Evolutionary conservation across 2,888 invertebrate species (phyloP).

Genomic region (Neoaliturus tenellus): DNA sequence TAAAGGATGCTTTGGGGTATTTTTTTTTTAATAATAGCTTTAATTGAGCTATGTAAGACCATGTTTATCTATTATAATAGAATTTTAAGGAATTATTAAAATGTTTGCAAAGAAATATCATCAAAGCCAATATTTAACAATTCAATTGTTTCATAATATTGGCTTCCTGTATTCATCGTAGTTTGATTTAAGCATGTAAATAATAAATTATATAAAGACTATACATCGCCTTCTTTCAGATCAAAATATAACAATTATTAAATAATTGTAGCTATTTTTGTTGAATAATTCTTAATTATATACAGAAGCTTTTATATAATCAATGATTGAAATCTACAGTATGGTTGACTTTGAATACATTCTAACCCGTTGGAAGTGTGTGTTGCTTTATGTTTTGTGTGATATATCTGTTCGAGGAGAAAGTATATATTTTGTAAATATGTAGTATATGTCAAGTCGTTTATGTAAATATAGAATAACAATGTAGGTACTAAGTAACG

Average conservation of each 20-base stretch:
- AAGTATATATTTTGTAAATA: slow-evolving; percentile 44
- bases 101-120: too few species aligned
- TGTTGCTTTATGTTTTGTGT: slow-evolving; percentile 48
- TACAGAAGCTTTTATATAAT: slow-evolving; percentile 14
- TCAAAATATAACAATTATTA: background rate
- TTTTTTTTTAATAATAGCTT: too few species aligned
- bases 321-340: background rate
- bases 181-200: background rate
- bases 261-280: slow-evolving; percentile 9
- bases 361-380: slow-evolving; percentile 13
- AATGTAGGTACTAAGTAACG: background rate
- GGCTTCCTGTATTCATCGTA: too few species aligned
- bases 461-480: slow-evolving; percentile 40
- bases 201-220: slow-evolving; percentile 10
- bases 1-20: too few species aligned
- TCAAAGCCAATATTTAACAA: too few species aligned
- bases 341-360: background rate
- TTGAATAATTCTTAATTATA: background rate
- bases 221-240: background rate
- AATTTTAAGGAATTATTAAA: too few species aligned
- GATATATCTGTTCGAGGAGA: background rate
- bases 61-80: too few species aligned
- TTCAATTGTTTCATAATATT: too few species aligned
- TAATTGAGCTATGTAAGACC: too few species aligned
- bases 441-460: slow-evolving; percentile 23